Evolutionary conservation across 1,140 invertebrate genomes (phyloP).

Genomic region (Scaptomyza hsui): DNA sequence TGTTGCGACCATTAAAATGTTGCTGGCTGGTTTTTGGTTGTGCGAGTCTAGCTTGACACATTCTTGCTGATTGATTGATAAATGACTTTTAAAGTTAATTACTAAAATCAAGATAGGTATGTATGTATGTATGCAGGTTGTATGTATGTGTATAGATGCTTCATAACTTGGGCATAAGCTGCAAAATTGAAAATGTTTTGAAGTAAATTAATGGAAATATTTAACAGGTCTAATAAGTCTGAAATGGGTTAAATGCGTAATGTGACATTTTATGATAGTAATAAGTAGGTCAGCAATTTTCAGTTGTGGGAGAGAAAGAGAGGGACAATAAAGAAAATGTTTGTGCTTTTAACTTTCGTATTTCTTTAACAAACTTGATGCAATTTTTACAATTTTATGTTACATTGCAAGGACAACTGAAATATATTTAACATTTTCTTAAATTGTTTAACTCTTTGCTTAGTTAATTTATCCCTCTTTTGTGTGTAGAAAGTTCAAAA

Average conservation of each 20-base stretch:
- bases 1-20: conserved; percentile 28
- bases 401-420: no score
- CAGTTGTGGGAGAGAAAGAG: no score
- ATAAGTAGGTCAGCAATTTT: no score
- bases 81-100: conserved; percentile 76
- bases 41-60: conserved; percentile 55
- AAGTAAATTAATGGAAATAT: not conserved
- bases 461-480: no score
- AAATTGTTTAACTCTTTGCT: no score
- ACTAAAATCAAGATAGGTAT: conserved; percentile 51
- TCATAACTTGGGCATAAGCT: conserved; percentile 3
- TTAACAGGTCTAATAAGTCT: not conserved
- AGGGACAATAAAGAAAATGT: no score
- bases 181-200: conserved; percentile 2
- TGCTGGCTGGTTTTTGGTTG: conserved; percentile 33
- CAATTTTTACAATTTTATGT: no score
- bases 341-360: no score
- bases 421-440: no score
- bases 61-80: conserved; percentile 75
- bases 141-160: not conserved
- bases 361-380: no score
- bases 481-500: no score
- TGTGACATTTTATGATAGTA: not conserved
- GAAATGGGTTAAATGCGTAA: not conserved
- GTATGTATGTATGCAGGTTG: not conserved